Evolutionary conservation across 2,113 vertebrate species (phyloP).

Genomic region (Prionailurus bengalensis): DNA sequence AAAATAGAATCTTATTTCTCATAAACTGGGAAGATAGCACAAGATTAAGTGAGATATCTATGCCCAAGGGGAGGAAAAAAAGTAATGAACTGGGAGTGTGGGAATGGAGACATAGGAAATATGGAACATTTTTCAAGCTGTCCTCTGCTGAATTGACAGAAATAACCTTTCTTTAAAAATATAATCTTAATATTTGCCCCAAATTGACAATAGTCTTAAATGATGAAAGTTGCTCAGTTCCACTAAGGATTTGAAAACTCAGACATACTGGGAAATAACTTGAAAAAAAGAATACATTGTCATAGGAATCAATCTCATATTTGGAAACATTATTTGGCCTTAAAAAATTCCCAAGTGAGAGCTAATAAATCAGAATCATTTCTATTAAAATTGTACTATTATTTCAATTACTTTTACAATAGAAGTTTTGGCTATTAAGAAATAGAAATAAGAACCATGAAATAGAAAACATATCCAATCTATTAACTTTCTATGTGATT

Average conservation of each 20-base stretch:
- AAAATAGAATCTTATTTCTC: slow-evolving; percentile 39
- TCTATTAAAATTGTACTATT: slow-evolving; percentile 41
- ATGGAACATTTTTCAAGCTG: neutral
- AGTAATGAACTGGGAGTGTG: neutral
- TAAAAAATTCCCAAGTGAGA: slow-evolving; percentile 13
- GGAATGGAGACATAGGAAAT: neutral
- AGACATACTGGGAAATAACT: neutral
- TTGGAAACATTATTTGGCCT: neutral
- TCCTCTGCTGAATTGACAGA: neutral
- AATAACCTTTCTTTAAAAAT: neutral
- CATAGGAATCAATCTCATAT: neutral
- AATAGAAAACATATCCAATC: slow-evolving; percentile 25
- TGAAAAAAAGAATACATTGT: slow-evolving; percentile 13
- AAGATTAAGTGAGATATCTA: slow-evolving; percentile 15
- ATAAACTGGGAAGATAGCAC: neutral
- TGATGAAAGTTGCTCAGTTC: neutral
- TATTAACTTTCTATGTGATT: slow-evolving; percentile 53
- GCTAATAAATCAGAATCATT: slow-evolving; percentile 44
- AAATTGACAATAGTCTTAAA: neutral
- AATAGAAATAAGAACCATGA: slow-evolving; percentile 53
- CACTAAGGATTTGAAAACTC: neutral
- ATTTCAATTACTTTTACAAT: slow-evolving; percentile 37
- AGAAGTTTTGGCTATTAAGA: slow-evolving; percentile 20
- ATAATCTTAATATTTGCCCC: neutral
- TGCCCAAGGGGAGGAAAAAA: neutral